Base-by-base conservation (phyloP, 1,140 invertebrate species). In the Phortica variegata region DNA sequence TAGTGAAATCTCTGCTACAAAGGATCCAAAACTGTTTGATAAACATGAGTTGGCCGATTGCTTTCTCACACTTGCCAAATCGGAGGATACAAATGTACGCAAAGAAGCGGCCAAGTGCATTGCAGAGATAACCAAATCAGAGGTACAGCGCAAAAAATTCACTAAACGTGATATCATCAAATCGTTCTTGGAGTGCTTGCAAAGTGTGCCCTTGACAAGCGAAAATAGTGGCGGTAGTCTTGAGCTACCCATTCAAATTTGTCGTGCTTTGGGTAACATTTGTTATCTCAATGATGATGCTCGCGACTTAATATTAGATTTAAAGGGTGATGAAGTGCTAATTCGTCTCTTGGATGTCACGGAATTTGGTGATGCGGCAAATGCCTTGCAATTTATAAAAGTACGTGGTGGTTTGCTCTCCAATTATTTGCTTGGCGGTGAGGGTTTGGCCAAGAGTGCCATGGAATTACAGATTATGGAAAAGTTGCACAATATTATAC, bases 231-330 rank as follows among this genome's bases (percentile, higher is more conserved):
- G 69, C 8, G 60, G 51, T 42, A 80, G 80, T 44, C 70, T 82
- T 47, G 79, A 84, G 43, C 57, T 85, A 18, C 62, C 83, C 17
- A 86, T 83, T 47, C 89, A 93, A 65, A 81, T 84, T 15, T 88
- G 87, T 53, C 80, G 91, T 60, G 89, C 90, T 5, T 76, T 95
- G 16, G 91, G 89, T 36, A 95, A 95, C 75, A 86, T 94, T 58
- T 93, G 89, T 60, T 94, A 87, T 76, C 87, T 93, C 63, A 92
- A 91, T 80, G 86, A 91, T 82, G 79, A 79, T 58, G 81, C 81
- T 18, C 80, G 85, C 47, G 80, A 82, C 43, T 71, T 85, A 34
- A 79, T 88, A 12, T 75, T 86, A 16, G 78, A 85, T 45, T 75
- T 80, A 47, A 77, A 82, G 49, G 87, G 86, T 0, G 76, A 88